Evolutionary conservation across 2,888 invertebrate genomes (phyloP), one percentile per base, ranked within the genome.

Genomic region (Amblyteles armatorius): DNA sequence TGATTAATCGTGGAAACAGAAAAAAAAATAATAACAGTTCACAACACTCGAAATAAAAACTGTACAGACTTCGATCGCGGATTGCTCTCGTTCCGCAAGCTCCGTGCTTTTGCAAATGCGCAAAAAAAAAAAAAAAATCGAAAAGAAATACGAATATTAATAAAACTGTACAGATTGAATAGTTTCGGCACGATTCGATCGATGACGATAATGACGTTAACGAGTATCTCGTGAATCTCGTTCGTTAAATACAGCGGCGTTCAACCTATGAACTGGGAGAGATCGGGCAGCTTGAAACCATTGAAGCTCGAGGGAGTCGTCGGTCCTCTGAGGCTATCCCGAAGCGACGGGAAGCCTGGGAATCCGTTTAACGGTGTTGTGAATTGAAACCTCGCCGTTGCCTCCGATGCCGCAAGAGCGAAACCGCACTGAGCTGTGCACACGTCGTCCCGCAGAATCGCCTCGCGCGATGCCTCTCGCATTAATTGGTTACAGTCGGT

Each of bases 381-480:
- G 60, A 93, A 93, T 50, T 91, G 92, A 6, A 88, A 82, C 77
- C 92, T 90, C 52, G 91, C 85, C 9, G 90, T 81, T n/a, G 91
- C 82, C 16, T 93, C 93, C 0, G 93, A 88, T 2, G 93, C 90
- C 0, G 94, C 93, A 29, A 96, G 94, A 16, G 96, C 95, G 90
- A 97, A 97, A 60, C 97, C 97, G 93, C 98, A 98, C 94, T 98
- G 98, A 3, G 98, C 97, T 22, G 97, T 96, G 94, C 98, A 98
- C 16, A 98, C 98, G 92, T 98, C 97, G 92, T 98, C 98, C 2
- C 97, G 95, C 29, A 97, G 94, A 60, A 98, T 97, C 0, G 97
- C 97, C 44, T 98, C 97, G 79, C 97, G 96, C 76, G 97, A 96
- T 95, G 97, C 98, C 94, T 98, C 97, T 84, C 97, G 96, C 74